Conservation (phyloP, 2,113 vertebrate genomes). For the Microtus pennsylvanicus region DNA sequence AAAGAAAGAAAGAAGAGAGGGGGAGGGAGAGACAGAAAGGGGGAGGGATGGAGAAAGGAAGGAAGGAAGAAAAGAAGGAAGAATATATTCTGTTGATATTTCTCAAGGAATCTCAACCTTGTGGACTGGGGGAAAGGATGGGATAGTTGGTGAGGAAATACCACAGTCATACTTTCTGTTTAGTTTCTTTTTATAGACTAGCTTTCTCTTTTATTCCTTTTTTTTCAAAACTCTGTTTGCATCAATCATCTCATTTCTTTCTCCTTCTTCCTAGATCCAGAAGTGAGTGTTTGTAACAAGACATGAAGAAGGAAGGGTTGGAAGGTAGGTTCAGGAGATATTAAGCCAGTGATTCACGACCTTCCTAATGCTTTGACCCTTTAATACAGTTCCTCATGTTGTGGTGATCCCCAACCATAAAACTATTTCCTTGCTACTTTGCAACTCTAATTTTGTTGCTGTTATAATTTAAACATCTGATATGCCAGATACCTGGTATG, state of each 20-base stretch:
- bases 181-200: not conserved
- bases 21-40: no score
- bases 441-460: not conserved
- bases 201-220: not conserved
- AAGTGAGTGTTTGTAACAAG: not conserved
- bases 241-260: accelerated
- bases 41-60: no score
- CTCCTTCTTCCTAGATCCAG: accelerated
- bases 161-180: no score
- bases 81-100: not conserved
- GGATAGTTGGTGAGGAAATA: accelerated
- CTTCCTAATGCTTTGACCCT: not conserved
- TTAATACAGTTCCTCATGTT: not conserved
- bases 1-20: accelerated
- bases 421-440: not conserved
- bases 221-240: not conserved
- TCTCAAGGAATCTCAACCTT: not conserved
- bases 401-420: not conserved
- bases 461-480: not conserved
- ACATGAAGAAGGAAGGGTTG: not conserved
- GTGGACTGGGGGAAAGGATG: accelerated
- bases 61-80: no score
- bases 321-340: accelerated
- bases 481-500: not conserved
- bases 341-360: not conserved